A percentile compares a stretch with the other conserved stretches of the same genome.
Conservation (phyloP, 2,113 vertebrate species). For the Pithys albifrons region DNA sequence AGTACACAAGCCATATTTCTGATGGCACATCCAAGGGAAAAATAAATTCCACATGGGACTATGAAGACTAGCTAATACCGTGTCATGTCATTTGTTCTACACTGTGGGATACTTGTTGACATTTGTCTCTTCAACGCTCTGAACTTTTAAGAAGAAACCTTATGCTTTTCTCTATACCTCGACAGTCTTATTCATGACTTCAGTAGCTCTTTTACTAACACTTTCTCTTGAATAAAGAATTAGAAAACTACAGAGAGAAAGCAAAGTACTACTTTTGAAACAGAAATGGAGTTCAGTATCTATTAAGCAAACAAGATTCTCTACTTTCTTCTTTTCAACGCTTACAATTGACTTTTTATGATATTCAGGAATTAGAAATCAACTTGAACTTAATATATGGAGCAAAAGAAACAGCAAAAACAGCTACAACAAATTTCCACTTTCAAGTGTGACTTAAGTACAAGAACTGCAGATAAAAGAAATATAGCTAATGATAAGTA, state of each 20-base stretch:
- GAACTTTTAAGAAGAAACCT: neutral
- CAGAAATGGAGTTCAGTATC: neutral
- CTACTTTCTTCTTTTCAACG: neutral
- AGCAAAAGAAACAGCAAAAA: neutral
- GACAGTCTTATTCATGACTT: neutral
- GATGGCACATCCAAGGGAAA: neutral
- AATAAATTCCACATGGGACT: neutral
- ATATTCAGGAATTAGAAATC: neutral
- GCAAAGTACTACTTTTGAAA: neutral
- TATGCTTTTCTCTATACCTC: neutral
- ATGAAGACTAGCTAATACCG: neutral
- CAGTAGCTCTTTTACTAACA: neutral
- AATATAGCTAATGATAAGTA: neutral
- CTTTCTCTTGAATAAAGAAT: neutral
- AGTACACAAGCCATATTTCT: neutral
- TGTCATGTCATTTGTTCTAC: neutral
- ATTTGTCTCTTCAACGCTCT: neutral
- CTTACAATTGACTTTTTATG: neutral
- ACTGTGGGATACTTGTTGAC: accelerated
- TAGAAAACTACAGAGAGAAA: neutral
- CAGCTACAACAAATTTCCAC: neutral
- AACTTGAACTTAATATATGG: neutral
- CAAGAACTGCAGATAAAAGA: neutral
- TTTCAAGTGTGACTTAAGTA: neutral
- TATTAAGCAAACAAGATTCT: neutral